Evolutionary conservation across 2,113 vertebrate species (phyloP).

Genomic region (Acinonyx jubatus): DNA sequence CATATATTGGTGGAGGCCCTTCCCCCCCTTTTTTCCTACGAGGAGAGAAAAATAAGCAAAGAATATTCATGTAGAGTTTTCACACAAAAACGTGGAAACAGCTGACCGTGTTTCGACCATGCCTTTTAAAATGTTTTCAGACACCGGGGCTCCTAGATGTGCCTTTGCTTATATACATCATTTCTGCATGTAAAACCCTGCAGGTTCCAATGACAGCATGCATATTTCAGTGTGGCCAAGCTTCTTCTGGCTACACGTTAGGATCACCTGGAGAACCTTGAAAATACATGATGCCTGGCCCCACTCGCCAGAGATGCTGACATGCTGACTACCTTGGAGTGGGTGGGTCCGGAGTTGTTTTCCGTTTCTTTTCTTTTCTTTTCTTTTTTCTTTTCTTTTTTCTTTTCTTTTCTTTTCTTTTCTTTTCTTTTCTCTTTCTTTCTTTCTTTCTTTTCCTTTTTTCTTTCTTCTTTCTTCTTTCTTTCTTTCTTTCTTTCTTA

Average conservation of each 20-base stretch:
- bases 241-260: not conserved
- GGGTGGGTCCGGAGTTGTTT: not conserved
- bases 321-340: not conserved
- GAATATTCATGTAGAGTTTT: not conserved
- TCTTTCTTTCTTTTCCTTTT: not conserved
- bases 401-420: not conserved
- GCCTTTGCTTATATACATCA: not conserved
- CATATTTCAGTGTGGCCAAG: fast-evolving
- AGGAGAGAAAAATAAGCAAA: not conserved
- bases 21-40: not conserved
- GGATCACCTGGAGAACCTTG: conserved; percentile 18
- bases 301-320: not conserved
- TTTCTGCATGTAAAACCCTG: not conserved
- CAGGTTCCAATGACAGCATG: not conserved
- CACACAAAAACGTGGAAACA: conserved; percentile 12
- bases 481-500: not conserved
- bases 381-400: not conserved
- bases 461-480: not conserved
- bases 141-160: not conserved
- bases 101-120: not conserved
- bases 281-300: not conserved
- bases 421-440: fast-evolving
- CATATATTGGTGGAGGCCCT: not conserved
- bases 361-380: not conserved
- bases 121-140: not conserved